Evolutionary conservation across 1,140 invertebrate species (phyloP), one percentile per base, ranked within the genome.

Genomic region (Listronotus bonariensis): DNA sequence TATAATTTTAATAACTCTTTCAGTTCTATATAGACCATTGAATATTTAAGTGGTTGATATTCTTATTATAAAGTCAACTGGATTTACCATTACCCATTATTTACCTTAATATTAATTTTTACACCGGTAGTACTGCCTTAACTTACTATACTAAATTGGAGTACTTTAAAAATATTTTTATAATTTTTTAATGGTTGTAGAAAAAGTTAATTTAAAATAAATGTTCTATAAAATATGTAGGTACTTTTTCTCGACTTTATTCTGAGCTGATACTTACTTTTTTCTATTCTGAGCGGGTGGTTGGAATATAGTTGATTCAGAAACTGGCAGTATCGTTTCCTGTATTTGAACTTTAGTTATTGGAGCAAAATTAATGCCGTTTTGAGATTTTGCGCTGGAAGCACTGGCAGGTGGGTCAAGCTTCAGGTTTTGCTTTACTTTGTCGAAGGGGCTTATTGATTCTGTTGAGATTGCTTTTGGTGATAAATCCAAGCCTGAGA

Each of bases 401-500:
- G 53, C 12, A 46, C 14, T 56, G 14, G 58, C 18, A 42, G 58
- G 38, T n/a, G 60, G 57, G 17, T 55, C 67, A 36, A 73, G 64
- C 62, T 68, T 72, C n/a, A 68, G 55, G 51, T 72, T 76, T 38
- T 70, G 68, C 56, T 76, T 76, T 3, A 77, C 68, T 64, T 74
- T 75, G 34, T 78, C 76, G 10, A 76, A 68, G 6, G 71, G 67
- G 45, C 63, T 72, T 51, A 67, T 67, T 32, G 60, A 32, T 65
- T 71, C 71, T 34, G 67, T 68, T 12, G 70, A 66, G 36, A 66
- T 48, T 10, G 69, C 57, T 67, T 76, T 77, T 31, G 74, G 63
- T n/a, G 75, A 70, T 65, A 78, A 67, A 68, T 78, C 77, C 62
- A 77, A 66, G 18, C 74, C 77, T 42, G 76, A 76, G 48, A 77